Conservation (phyloP, 1,140 invertebrate genomes). For the Andrena cerasifolii region DNA sequence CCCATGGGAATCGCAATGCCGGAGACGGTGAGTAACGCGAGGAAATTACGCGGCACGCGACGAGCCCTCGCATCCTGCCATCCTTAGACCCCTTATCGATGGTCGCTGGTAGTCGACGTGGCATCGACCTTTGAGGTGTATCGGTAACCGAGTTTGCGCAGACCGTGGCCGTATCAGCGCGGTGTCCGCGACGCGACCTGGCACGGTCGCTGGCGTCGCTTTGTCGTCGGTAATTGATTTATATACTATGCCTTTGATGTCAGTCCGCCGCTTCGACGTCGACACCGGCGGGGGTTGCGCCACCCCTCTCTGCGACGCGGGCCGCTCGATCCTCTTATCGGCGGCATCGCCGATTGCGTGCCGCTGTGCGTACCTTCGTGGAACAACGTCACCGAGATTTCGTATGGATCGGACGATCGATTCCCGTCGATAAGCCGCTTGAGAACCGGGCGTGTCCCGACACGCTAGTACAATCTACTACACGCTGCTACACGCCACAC, state of each 20-base stretch:
- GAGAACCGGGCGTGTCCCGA: too few species aligned
- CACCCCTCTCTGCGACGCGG: neutral
- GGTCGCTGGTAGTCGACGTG: conserved; percentile 45
- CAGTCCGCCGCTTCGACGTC: conserved; percentile 59
- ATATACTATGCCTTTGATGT: conserved; percentile 70
- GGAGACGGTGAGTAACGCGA: conserved; percentile 6
- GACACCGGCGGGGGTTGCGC: conserved; percentile 20
- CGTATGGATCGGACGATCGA: too few species aligned
- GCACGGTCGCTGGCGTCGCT: conserved; percentile 60
- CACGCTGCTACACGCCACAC: too few species aligned
- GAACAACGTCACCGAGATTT: neutral
- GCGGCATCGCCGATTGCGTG: neutral
- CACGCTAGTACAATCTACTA: too few species aligned
- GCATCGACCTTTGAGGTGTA: conserved; percentile 61
- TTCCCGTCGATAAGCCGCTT: neutral
- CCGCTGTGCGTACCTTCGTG: too few species aligned
- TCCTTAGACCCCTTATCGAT: neutral
- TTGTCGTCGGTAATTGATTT: conserved; percentile 72
- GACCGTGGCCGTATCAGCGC: conserved; percentile 52
- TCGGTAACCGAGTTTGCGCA: conserved; percentile 71
- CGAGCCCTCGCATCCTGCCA: neutral
- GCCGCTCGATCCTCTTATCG: conserved; percentile 25
- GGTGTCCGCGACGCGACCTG: conserved; percentile 19
- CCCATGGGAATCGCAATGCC: too few species aligned
- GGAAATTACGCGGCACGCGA: conserved; percentile 42